Percentiles rank a stretch among this genome's conserved stretches.
These are phyloP conservation scores for Nasonia vitripennis DNA, from an alignment of 1,140 invertebrate genomes.

Conservation along the genomic window DNA sequence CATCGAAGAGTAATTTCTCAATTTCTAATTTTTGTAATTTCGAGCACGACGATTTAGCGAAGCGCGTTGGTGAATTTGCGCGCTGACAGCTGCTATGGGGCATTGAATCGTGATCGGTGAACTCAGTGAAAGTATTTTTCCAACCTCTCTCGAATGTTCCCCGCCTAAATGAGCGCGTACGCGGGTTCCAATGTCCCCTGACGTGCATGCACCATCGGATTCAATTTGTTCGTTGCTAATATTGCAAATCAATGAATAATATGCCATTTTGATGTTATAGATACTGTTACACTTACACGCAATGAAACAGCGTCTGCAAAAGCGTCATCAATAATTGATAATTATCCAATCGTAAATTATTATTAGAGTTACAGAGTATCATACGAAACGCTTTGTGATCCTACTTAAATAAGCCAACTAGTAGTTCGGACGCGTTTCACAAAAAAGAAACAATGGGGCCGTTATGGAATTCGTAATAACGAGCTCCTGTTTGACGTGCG, in stretches of 20 bases:
- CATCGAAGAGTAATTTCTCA: too few species aligned
- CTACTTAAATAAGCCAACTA: constrained; percentile 42
- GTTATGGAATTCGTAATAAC: constrained; percentile 42
- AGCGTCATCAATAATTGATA: background rate
- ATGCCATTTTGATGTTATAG: too few species aligned
- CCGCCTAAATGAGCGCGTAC: background rate
- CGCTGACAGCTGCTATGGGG: too few species aligned
- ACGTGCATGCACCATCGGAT: background rate
- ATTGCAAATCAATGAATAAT: too few species aligned
- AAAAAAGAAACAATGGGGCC: constrained; percentile 29
- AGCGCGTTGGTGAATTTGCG: too few species aligned
- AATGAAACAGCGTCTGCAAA: too few species aligned
- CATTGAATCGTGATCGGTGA: background rate
- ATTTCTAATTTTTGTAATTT: too few species aligned
- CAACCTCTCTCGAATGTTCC: constrained; percentile 2
- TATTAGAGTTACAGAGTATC: background rate
- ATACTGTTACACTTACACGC: too few species aligned
- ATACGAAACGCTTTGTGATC: background rate
- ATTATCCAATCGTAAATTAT: background rate
- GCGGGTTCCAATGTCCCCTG: background rate
- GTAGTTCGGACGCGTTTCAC: constrained; percentile 42
- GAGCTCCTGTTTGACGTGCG: constrained; percentile 25
- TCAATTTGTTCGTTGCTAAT: too few species aligned
- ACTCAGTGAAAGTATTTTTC: constrained; percentile 33
- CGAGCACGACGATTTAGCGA: too few species aligned